phyloP scores from a whole-genome alignment of 2,797 vertebrate genomes.

The Manis crassicaudata region DNA sequence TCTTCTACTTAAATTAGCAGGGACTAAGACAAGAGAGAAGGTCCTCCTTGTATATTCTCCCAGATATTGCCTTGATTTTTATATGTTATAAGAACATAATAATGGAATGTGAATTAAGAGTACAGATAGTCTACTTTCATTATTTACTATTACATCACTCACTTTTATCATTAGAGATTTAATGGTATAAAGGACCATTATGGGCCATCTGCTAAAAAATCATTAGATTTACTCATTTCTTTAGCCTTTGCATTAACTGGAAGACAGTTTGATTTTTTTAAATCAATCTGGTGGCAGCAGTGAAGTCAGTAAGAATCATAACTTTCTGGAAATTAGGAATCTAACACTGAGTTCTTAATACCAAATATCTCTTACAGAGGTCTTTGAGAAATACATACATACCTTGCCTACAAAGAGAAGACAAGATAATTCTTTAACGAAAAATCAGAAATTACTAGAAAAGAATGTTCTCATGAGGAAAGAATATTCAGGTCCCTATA shows the following conservation, averaged over 20 bases:
- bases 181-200: background rate
- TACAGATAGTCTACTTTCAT: background rate
- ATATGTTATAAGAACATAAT: background rate
- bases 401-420: background rate
- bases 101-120: background rate
- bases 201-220: background rate
- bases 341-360: background rate
- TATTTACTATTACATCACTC: background rate
- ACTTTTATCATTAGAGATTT: background rate
- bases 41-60: background rate
- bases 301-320: background rate
- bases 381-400: slow-evolving; percentile 26
- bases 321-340: slow-evolving; percentile 7
- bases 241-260: background rate
- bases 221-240: background rate
- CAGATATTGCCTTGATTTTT: slow-evolving; percentile 4
- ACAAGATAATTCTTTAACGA: background rate
- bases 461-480: background rate
- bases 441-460: slow-evolving; percentile 5
- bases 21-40: background rate
- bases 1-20: background rate
- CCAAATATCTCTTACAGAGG: background rate
- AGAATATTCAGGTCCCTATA: background rate
- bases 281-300: background rate
- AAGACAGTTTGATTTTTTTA: background rate